Evolutionary conservation across 2,888 invertebrate genomes (phyloP).

Genomic region (Salticus scenicus): DNA sequence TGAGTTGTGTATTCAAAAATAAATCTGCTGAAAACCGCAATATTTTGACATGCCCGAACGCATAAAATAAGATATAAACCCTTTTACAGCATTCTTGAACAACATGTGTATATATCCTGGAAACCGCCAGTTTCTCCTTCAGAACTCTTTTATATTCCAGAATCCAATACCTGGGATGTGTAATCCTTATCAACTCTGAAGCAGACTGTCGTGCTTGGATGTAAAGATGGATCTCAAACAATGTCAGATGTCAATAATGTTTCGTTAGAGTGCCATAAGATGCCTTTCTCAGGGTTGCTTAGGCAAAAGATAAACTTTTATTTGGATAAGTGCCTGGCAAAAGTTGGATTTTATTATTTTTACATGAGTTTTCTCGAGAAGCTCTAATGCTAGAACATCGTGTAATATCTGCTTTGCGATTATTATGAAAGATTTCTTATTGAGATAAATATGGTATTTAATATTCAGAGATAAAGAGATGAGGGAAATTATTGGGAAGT

Average conservation of each 20-base stretch:
- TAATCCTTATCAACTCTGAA: conserved; percentile 2
- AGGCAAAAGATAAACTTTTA: background rate
- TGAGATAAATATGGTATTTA: too few species aligned
- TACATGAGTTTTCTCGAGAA: background rate
- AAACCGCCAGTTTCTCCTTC: background rate
- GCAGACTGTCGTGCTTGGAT: conserved; percentile 8
- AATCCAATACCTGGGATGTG: background rate
- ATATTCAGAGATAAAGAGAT: too few species aligned
- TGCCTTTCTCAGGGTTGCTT: background rate
- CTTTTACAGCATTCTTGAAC: background rate
- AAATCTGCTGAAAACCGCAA: background rate
- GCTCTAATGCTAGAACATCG: too few species aligned
- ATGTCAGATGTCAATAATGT: conserved; percentile 20
- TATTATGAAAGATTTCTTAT: too few species aligned
- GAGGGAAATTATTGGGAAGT: too few species aligned
- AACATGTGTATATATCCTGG: too few species aligned
- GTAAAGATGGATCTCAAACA: conserved; percentile 3
- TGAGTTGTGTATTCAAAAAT: background rate
- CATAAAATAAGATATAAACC: conserved; percentile 3
- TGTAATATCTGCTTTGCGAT: too few species aligned
- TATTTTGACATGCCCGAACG: background rate
- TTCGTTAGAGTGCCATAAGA: background rate
- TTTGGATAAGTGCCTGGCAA: background rate
- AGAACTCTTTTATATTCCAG: background rate
- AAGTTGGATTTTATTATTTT: background rate